Conservation (phyloP, 1,140 invertebrate species). For the Branchinecta lindahli region DNA sequence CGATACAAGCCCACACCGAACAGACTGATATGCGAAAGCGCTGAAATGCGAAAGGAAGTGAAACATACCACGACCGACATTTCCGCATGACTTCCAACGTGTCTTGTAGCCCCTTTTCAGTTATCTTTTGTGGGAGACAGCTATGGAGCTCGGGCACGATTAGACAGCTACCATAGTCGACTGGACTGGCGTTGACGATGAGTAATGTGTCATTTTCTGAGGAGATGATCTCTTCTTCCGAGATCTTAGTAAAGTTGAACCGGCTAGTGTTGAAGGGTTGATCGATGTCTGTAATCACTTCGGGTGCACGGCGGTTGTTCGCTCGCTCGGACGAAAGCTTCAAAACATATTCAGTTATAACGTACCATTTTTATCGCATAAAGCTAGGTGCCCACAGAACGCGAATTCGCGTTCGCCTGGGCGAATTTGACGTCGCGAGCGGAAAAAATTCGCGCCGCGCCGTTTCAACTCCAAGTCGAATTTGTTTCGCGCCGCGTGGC, state of each 20-base stretch:
- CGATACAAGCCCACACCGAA: too few species aligned
- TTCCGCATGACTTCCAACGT: slow-evolving; percentile 36
- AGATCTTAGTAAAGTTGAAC: slow-evolving; percentile 53
- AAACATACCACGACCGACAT: slow-evolving; percentile 31
- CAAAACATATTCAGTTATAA: slow-evolving; percentile 22
- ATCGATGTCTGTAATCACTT: slow-evolving; percentile 38
- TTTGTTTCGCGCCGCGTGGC: too few species aligned
- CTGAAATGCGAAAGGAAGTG: too few species aligned
- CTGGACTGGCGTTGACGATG: slow-evolving; percentile 51
- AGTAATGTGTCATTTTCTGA: slow-evolving; percentile 25
- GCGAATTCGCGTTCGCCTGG: too few species aligned
- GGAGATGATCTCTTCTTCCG: slow-evolving; percentile 41
- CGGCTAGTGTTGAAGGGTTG: slow-evolving; percentile 41
- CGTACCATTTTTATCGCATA: too few species aligned
- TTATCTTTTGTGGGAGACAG: slow-evolving; percentile 42
- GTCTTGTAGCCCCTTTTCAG: slow-evolving; percentile 33
- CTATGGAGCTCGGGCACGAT: slow-evolving; percentile 41
- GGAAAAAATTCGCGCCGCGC: too few species aligned
- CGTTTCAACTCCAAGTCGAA: too few species aligned
- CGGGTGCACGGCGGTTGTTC: slow-evolving; percentile 41
- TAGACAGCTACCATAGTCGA: slow-evolving; percentile 47
- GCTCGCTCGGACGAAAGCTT: slow-evolving; percentile 49
- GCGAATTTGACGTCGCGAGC: too few species aligned
- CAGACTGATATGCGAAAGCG: too few species aligned
- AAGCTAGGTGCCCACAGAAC: too few species aligned